Conservation (phyloP, 2,797 vertebrate species). For the Paratrypauchen microcephalus region DNA sequence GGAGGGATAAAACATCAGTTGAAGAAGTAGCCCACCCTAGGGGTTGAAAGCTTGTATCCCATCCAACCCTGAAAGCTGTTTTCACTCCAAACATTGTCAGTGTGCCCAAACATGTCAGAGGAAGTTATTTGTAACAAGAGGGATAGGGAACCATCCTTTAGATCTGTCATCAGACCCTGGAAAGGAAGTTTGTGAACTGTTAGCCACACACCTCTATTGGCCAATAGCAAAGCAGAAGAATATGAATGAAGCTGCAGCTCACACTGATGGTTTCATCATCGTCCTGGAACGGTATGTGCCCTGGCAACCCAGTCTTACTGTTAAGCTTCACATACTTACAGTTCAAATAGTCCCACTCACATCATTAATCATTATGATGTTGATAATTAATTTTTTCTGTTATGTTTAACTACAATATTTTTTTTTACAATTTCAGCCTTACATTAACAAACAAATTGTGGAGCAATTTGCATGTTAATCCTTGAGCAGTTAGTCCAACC, state of each 20-base stretch:
- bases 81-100: constrained; percentile 81
- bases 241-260: constrained; percentile 67
- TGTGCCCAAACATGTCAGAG: constrained; percentile 79
- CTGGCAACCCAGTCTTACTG: constrained; percentile 45
- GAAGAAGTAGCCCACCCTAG: constrained; percentile 79
- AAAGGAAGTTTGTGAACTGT: constrained; percentile 60
- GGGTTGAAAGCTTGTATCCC: constrained; percentile 79
- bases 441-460: constrained; percentile 24
- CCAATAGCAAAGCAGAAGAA: constrained; percentile 70
- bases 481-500: constrained; percentile 27
- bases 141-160: constrained; percentile 78
- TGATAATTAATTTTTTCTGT: neutral
- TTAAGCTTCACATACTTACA: constrained; percentile 21
- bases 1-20: constrained; percentile 74
- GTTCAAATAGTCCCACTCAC: neutral
- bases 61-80: constrained; percentile 81
- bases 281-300: constrained; percentile 15
- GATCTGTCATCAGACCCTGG: constrained; percentile 73
- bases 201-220: constrained; percentile 60
- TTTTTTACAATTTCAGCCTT: neutral
- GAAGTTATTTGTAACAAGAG: constrained; percentile 81
- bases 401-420: neutral
- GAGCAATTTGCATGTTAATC: constrained; percentile 25
- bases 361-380: neutral
- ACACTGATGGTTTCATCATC: constrained; percentile 54